Evolutionary conservation across 1,140 invertebrate genomes (phyloP), one percentile per base, ranked within the genome.

Genomic region (Sinonovacula constricta): DNA sequence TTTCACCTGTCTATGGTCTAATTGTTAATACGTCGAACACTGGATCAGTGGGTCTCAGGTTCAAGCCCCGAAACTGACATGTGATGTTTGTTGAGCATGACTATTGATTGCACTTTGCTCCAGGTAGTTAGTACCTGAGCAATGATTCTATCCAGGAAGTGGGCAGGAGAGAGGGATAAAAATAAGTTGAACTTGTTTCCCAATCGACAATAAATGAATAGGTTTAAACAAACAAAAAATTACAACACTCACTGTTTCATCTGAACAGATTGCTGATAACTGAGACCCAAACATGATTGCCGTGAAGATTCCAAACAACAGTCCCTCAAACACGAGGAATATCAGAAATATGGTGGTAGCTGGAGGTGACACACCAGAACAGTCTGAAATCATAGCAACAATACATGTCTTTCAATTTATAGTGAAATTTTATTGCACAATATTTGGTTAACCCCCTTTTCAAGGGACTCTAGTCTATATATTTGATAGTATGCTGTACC

Each of bases 231-330:
- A n/a, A n/a, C n/a, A n/a, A n/a, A n/a, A n/a, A n/a, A n/a, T n/a
- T n/a, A n/a, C n/a, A n/a, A n/a, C 22, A 81, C 85, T 87, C 92
- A 97, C 97, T 82, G 98, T 99, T 93, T 99, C 97, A 92, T 99
- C 99, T 88, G 97, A 97, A 94, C 97, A 99, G 87, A 99, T 99
- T 14, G 98, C 97, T 89, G 97, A 96, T n/a, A 99, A 91, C 91
- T 99, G 97, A 0, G 97, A 97, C 36, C 95, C 95, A 85, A 99
- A 94, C 99, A 99, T 99, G 10, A 99, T 97, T 33, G 95, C 95
- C 4, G 98, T 99, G 91, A 99, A 99, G 83, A 99, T 98, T 18
- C 98, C 97, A 93, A 99, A 99, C 22, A 99, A 92, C 28, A 99
- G 92, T 0, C 96, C 96, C 92, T 99, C 99, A 88, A 99, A 98